Evolutionary conservation across 1,140 invertebrate species (phyloP).

Genomic region (Micrasema longulum): DNA sequence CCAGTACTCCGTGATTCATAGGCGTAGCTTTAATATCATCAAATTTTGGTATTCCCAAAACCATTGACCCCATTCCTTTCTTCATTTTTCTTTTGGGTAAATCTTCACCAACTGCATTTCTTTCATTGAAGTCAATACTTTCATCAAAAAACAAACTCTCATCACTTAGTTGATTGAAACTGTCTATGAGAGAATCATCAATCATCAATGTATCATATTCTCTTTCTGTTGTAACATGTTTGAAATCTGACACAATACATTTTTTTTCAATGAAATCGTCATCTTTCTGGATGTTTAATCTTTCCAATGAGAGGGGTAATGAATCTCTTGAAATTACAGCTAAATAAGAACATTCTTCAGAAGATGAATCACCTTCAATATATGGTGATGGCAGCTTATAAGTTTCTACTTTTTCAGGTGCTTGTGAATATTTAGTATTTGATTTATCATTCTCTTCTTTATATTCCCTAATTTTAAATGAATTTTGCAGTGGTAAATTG

Average conservation of each 20-base stretch:
- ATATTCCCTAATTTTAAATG: neutral
- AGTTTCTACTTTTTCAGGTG: neutral
- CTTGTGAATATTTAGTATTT: neutral
- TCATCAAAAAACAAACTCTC: constrained; percentile 36
- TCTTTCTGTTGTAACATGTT: constrained; percentile 25
- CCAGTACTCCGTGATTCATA: constrained; percentile 1
- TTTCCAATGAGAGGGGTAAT: constrained; percentile 1
- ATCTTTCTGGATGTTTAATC: neutral
- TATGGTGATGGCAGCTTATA: neutral
- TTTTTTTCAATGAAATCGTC: no score
- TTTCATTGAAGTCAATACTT: constrained; percentile 5
- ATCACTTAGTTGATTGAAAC: neutral
- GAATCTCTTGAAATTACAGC: constrained; percentile 2
- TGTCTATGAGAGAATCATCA: constrained; percentile 30
- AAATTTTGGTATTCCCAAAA: constrained; percentile 18
- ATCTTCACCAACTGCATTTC: neutral
- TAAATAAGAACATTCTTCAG: neutral
- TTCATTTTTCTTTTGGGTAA: neutral
- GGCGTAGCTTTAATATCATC: constrained; percentile 14
- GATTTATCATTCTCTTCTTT: neutral
- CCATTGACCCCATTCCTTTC: constrained; percentile 21
- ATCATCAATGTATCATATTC: constrained; percentile 18
- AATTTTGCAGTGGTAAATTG: neutral
- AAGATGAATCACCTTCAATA: neutral
- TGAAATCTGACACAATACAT: constrained; percentile 14